Percentiles rank a stretch among this genome's conserved stretches.
Evolutionary conservation across 2,113 vertebrate genomes (phyloP).

Genomic region (Progne subis): DNA sequence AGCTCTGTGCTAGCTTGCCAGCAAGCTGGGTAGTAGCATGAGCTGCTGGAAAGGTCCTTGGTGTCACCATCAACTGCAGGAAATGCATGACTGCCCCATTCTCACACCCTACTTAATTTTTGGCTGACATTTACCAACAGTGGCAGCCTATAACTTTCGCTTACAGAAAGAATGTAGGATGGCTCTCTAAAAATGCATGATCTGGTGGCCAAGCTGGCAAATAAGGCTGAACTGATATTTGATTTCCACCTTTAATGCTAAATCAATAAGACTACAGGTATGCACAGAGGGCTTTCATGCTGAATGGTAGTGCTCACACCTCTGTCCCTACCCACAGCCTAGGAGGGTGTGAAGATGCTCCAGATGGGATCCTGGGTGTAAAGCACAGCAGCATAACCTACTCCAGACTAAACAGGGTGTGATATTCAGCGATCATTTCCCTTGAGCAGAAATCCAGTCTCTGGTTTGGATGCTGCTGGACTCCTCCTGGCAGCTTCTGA

Average conservation of each 20-base stretch:
- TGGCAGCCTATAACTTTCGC: neutral
- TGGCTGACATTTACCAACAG: neutral
- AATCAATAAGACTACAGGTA: neutral
- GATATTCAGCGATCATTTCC: neutral
- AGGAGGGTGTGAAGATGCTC: neutral
- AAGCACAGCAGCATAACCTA: neutral
- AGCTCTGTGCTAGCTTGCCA: neutral
- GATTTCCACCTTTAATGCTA: neutral
- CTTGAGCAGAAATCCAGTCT: neutral
- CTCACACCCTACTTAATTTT: neutral
- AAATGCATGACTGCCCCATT: neutral
- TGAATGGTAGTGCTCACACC: neutral
- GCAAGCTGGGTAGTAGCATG: fast-evolving
- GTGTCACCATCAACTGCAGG: neutral
- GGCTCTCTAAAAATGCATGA: neutral
- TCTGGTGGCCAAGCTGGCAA: neutral
- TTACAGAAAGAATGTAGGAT: neutral
- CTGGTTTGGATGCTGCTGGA: neutral
- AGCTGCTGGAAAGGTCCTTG: neutral
- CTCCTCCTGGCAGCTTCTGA: neutral
- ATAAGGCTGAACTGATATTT: neutral
- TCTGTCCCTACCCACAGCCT: neutral
- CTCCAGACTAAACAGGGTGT: neutral
- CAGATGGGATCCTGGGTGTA: neutral
- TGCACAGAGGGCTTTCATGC: neutral